Percentiles rank a stretch among this genome's conserved stretches.
Evolutionary conservation across 2,113 vertebrate species (phyloP).

Genomic region (Cervus canadensis): DNA sequence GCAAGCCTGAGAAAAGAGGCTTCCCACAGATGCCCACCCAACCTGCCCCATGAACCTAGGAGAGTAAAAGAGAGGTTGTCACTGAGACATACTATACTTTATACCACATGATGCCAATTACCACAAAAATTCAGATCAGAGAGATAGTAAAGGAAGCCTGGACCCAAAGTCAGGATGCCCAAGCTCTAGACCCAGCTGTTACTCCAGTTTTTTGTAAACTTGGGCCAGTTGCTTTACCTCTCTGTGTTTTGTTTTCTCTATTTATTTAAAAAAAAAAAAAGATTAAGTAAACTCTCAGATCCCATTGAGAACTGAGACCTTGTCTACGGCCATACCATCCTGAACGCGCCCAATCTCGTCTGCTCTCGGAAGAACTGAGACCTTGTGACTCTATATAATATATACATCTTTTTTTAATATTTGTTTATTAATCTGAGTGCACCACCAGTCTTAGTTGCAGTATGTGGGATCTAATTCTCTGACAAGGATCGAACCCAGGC

Average conservation of each 20-base stretch:
- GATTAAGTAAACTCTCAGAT: background rate
- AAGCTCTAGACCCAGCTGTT: background rate
- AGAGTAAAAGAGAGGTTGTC: background rate
- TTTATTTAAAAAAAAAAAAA: background rate
- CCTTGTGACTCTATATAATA: background rate
- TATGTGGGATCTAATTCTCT: background rate
- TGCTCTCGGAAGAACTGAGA: background rate
- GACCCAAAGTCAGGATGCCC: background rate
- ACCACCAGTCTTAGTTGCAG: background rate
- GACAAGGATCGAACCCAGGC: background rate
- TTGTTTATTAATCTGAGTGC: background rate
- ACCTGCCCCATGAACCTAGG: background rate
- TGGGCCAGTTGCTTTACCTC: background rate
- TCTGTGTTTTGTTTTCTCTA: background rate
- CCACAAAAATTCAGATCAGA: background rate
- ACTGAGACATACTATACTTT: background rate
- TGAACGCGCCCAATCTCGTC: accelerated
- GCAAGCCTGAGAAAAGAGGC: background rate
- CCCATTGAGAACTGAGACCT: background rate
- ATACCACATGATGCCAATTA: background rate
- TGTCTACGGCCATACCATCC: background rate
- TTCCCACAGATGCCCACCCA: background rate
- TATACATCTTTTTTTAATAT: background rate
- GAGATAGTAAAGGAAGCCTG: background rate
- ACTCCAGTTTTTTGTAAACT: background rate